Conservation (phyloP, 2,797 vertebrate species). For the Macropodus opercularis region DNA sequence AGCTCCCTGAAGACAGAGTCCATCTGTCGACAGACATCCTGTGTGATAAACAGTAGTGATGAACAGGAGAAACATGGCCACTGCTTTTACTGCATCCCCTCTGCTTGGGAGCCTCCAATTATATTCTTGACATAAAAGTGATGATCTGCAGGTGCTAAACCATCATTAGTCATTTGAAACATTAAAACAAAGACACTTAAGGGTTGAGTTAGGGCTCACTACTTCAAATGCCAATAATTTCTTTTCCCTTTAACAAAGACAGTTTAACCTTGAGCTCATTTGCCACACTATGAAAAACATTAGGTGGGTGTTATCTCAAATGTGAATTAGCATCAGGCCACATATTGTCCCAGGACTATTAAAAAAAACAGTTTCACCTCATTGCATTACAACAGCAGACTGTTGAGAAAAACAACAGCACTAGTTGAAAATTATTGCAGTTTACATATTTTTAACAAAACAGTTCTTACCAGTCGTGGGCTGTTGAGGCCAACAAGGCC, state of each 20-base stretch:
- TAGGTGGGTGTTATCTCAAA: not conserved
- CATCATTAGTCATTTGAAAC: no score
- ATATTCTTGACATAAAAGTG: conserved; percentile 4
- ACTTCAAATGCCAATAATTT: not conserved
- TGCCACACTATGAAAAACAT: not conserved
- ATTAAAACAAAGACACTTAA: not conserved
- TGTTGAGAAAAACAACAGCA: not conserved
- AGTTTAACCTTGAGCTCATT: no score
- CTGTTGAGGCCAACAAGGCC: no score
- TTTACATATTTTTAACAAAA: no score
- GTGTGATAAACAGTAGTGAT: conserved; percentile 39
- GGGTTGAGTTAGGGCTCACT: not conserved
- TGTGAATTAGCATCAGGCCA: no score
- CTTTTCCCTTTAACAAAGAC: not conserved
- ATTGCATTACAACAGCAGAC: conserved; percentile 2
- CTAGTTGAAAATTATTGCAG: no score
- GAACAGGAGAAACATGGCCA: conserved; percentile 12
- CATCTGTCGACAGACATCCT: conserved; percentile 87
- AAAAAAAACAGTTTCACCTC: no score
- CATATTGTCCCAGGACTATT: no score
- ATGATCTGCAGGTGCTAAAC: not conserved
- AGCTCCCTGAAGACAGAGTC: conserved; percentile 89
- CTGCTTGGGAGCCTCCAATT: not conserved
- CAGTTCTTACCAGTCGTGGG: no score
- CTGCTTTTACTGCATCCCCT: conserved; percentile 4